These are phyloP conservation scores for Colletes gigas DNA, from an alignment of 1,140 invertebrate genomes.

Conservation along the genomic window DNA sequence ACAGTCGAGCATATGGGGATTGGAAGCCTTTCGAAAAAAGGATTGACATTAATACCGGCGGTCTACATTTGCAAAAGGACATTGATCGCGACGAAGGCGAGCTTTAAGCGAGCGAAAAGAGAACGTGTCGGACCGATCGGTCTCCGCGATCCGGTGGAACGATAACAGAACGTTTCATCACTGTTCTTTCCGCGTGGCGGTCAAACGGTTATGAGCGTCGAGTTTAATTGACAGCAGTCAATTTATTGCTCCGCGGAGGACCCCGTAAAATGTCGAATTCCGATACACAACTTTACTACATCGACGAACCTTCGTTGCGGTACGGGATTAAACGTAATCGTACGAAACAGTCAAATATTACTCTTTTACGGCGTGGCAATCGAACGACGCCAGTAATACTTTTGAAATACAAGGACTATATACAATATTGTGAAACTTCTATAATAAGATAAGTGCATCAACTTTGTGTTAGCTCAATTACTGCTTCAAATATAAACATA, in stretches of 20 bases:
- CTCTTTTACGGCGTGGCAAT: background rate
- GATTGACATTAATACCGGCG: background rate
- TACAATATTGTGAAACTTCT: no score
- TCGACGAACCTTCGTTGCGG: conserved; percentile 27
- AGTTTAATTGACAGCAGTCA: conserved; percentile 18
- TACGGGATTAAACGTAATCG: conserved; percentile 22
- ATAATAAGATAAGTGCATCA: no score
- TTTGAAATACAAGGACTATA: no score
- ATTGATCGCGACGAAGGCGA: background rate
- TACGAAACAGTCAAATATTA: conserved; percentile 35
- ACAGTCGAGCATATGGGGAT: background rate
- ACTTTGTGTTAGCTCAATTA: no score
- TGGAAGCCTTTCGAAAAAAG: background rate
- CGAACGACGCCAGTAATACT: no score
- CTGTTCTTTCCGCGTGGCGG: background rate
- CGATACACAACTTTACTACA: conserved; percentile 5
- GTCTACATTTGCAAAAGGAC: background rate
- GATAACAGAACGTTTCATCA: conserved; percentile 2
- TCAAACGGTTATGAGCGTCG: background rate
- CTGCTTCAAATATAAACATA: no score
- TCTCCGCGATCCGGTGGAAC: background rate
- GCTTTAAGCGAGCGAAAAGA: background rate
- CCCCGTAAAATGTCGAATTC: background rate
- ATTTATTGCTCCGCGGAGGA: conserved; percentile 17
- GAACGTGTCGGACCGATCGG: background rate